Evolutionary conservation across 2,113 vertebrate species (phyloP).

Genomic region (Trematomus loennbergii): DNA sequence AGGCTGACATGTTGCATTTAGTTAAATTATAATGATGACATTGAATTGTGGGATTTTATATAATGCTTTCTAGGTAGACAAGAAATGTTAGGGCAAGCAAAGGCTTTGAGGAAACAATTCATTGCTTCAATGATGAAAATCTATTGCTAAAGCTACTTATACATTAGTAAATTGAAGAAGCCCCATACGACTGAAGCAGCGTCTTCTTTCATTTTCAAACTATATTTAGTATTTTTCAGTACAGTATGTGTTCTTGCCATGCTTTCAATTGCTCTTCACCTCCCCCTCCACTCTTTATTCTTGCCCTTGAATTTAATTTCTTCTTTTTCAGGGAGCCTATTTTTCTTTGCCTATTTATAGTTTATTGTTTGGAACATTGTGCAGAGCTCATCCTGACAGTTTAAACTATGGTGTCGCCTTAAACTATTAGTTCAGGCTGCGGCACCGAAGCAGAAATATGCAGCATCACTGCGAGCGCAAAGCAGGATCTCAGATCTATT

Average conservation of each 20-base stretch:
- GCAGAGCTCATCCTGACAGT: slow-evolving; percentile 2
- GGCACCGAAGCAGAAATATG: slow-evolving; percentile 25
- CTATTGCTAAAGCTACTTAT: slow-evolving; percentile 4
- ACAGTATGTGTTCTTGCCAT: background rate
- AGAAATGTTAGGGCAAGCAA: background rate
- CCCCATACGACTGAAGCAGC: background rate
- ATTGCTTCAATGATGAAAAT: slow-evolving; percentile 4
- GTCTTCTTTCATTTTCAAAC: slow-evolving; percentile 29
- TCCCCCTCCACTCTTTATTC: background rate
- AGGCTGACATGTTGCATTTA: no score
- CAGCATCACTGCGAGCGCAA: background rate
- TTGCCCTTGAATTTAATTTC: background rate
- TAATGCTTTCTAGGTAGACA: background rate
- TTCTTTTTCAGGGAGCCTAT: background rate
- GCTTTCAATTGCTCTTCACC: background rate
- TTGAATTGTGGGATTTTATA: no score
- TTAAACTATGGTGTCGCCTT: background rate
- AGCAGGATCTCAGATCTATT: slow-evolving; percentile 58
- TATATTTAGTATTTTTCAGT: slow-evolving; percentile 23
- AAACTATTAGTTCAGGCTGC: slow-evolving; percentile 34
- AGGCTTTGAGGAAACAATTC: slow-evolving; percentile 14
- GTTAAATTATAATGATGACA: no score
- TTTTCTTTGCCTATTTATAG: slow-evolving; percentile 10
- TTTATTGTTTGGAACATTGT: background rate
- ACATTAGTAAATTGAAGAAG: slow-evolving; percentile 11